Evolutionary conservation across 2,113 vertebrate genomes (phyloP), one percentile per base, ranked within the genome.

Genomic region (Rhea americana): DNA sequence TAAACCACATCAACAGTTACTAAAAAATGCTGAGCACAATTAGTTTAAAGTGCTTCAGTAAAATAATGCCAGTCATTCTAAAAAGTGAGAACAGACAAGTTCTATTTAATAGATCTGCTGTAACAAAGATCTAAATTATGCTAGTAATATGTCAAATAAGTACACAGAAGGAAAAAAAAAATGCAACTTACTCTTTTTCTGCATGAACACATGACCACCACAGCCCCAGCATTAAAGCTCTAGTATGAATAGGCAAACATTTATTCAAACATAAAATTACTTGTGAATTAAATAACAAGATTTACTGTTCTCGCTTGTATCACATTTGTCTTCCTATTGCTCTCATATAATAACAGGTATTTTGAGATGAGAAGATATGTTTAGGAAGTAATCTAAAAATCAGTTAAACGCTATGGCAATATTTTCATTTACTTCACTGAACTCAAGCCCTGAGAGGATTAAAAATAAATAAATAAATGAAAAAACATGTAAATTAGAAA

Each of bases 21-120:
- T 56, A 91, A 41, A 92, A 93, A 81, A 8, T 66, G 32, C 20
- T 62, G 12, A 87, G 22, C 1, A 66, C 11, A 71, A 32, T 73
- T 62, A 77, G 18, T 66, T 15, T 76, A 83, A 93, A 82, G 82
- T 25, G 7, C 32, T 70, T 80, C 1, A 59, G 39, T 35, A 94
- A 94, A 93, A 87, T 67, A 84, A 91, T 22, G 14, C 58, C 6
- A 93, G 19, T 32, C 91, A 35, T 28, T 89, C 28, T 76, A 53
- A 56, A 93, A 95, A 80, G 93, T 26, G 2, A 91, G 47, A 95
- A 87, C 6, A 78, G 41, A 6, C 30, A 93, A 93, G 62, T 51
- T 85, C 63, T 78, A 9, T 7, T 7, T 32, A 93, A 73, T 4
- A 82, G 39, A 50, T 76, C 1, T 1, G 13, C 37, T 80, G 16